Conservation (phyloP, 2,888 invertebrate genomes). For the Andrena trimmerana region DNA sequence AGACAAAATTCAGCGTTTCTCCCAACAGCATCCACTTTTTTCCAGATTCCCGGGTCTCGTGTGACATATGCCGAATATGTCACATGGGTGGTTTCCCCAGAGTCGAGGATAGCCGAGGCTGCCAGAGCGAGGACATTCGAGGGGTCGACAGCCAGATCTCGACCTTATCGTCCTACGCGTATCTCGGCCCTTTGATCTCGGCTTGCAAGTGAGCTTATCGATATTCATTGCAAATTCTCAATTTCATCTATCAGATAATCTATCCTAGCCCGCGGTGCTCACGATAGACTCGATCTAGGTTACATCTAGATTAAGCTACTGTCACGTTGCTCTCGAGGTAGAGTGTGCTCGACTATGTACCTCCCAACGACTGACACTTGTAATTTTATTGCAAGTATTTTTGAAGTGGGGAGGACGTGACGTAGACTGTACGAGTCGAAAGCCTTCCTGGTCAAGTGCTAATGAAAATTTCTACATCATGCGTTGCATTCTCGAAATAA, state of each 20-base stretch:
- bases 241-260: slow-evolving; percentile 20
- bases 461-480: neutral
- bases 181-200: slow-evolving; percentile 81
- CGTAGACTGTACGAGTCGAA: neutral
- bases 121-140: slow-evolving; percentile 62
- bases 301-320: slow-evolving; percentile 26
- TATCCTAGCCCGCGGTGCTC: neutral
- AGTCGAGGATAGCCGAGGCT: slow-evolving; percentile 58
- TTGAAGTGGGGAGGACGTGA: neutral
- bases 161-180: slow-evolving; percentile 73
- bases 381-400: neutral
- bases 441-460: neutral
- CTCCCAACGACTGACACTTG: slow-evolving; percentile 9
- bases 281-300: slow-evolving; percentile 23
- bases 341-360: slow-evolving; percentile 4
- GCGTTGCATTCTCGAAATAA: neutral
- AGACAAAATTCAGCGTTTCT: neutral
- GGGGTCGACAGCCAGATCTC: slow-evolving; percentile 71
- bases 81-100: slow-evolving; percentile 81
- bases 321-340: neutral
- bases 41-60: slow-evolving; percentile 43
- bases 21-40: neutral
- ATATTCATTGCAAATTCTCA: slow-evolving; percentile 33
- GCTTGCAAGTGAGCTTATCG: slow-evolving; percentile 81
- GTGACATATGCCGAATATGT: slow-evolving; percentile 83